Evolutionary conservation across 2,888 invertebrate species (phyloP).

Genomic region (Drosophila mimica): DNA sequence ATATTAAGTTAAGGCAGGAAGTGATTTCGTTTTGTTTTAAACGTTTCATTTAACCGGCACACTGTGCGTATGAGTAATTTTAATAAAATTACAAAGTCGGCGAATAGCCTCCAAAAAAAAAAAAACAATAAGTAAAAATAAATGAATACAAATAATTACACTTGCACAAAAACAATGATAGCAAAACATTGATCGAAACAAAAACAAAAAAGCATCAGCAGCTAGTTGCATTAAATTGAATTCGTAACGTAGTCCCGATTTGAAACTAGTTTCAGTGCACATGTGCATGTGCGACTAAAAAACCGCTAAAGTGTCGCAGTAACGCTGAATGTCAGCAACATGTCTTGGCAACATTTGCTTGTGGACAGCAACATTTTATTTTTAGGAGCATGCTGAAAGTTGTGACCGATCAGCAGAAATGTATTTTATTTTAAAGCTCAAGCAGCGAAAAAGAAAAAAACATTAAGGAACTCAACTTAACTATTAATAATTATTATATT

Average conservation of each 20-base stretch:
- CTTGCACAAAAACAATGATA: conserved; percentile 13
- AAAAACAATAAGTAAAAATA: conserved; percentile 7
- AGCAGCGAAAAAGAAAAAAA: neutral
- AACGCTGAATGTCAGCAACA: conserved; percentile 48
- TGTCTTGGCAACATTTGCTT: conserved; percentile 40
- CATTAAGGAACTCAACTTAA: neutral
- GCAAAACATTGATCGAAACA: conserved; percentile 2
- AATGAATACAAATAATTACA: conserved; percentile 26
- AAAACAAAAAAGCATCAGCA: conserved; percentile 25
- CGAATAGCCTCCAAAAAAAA: conserved; percentile 63
- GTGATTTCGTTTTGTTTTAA: conserved; percentile 18
- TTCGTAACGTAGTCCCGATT: conserved; percentile 45
- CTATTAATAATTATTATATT: neutral
- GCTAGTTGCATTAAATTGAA: conserved; percentile 18
- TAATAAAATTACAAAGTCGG: conserved; percentile 67
- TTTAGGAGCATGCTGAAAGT: neutral
- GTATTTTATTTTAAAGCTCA: neutral
- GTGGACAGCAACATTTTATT: conserved; percentile 15
- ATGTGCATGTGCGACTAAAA: conserved; percentile 55
- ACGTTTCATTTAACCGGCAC: conserved; percentile 26
- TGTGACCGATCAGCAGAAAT: neutral
- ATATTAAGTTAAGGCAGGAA: conserved; percentile 62
- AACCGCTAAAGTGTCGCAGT: conserved; percentile 24
- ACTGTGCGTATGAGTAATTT: conserved; percentile 73
- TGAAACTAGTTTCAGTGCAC: conserved; percentile 76